Conservation (phyloP, 2,113 vertebrate genomes). For the Hiodon tergisus region DNA sequence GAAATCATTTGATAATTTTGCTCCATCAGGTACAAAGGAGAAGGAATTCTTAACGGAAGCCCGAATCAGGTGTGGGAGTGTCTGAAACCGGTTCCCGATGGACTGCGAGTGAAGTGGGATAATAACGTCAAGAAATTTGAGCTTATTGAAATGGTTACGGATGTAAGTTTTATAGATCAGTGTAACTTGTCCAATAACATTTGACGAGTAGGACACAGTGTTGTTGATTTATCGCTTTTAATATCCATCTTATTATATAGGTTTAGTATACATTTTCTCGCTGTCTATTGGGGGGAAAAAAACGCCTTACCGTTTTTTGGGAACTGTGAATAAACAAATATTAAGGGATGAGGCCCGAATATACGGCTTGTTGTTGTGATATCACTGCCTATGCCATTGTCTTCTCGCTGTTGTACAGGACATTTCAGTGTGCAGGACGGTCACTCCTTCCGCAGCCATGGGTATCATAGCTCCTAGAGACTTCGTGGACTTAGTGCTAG, state of each 20-base stretch:
- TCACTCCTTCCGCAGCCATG: constrained; percentile 87
- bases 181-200: not conserved
- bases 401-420: constrained; percentile 57
- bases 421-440: constrained; percentile 72
- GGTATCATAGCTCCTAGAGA: constrained; percentile 78
- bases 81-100: constrained; percentile 48
- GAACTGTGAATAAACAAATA: too few relatives aligned
- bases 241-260: not conserved
- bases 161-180: constrained; percentile 3
- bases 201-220: not conserved
- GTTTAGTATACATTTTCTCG: not conserved
- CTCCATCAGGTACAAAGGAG: constrained; percentile 74
- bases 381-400: not conserved
- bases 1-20: too few relatives aligned
- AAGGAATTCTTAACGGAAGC: constrained; percentile 66
- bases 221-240: not conserved
- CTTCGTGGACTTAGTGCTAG: constrained; percentile 68
- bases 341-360: not conserved
- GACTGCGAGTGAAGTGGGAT: constrained; percentile 82
- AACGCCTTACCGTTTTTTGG: too few relatives aligned
- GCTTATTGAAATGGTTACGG: constrained; percentile 68
- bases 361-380: not conserved
- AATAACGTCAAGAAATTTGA: constrained; percentile 78
- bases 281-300: not conserved
- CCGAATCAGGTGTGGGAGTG: constrained; percentile 30